Evolutionary conservation across 2,113 vertebrate species (phyloP), one percentile per base, ranked within the genome.

Genomic region (Sigmodon hispidus): DNA sequence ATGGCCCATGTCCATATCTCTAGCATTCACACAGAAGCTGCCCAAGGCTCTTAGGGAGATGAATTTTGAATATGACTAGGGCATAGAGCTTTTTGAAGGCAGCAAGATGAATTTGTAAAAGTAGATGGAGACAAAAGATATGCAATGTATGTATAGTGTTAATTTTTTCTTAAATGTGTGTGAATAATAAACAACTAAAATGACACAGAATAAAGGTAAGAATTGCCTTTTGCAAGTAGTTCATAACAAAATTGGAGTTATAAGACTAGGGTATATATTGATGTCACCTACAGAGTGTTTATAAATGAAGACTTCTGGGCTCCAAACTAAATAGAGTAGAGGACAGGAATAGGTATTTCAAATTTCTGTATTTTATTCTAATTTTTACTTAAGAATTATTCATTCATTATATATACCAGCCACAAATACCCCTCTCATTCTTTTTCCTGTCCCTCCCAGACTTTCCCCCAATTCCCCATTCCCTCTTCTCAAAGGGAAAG

Each of bases 41-140:
- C 10, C 15, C 45, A 21, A 45, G 40, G 40, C 3, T 10, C 26
- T 45, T 45, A 63, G 9, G 26, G 43, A 88, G 34, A 45, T 24
- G 13, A 59, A 45, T 87, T 19, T 7, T 73, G 3, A 5, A 0
- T 43, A n/a, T 69, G 55, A 11, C 24, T 59, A 69, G 55, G 22
- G 50, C 36, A 1, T 17, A 22, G 3, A 36, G 2, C 15, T 22
- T 16, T 50, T n/a, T 52, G 50, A 67, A 94, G 22, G 13, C 81
- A 86, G 8, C n/a, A 59, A 59, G 65, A 63, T 65, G 36, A 87
- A 22, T 90, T 80, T 96, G n/a, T 26, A 80, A 94, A 87, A 40
- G 43, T n/a, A 13, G 2, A 83, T 48, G 26, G 40, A 89, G 40
- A 5, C 31, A 75, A 73, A 94, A 65, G 19, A 87, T 40, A 22